A percentile compares a stretch with the other conserved stretches of the same genome.
Evolutionary conservation across 2,888 invertebrate genomes (phyloP).

Genomic region (Petrophora chlorosata): DNA sequence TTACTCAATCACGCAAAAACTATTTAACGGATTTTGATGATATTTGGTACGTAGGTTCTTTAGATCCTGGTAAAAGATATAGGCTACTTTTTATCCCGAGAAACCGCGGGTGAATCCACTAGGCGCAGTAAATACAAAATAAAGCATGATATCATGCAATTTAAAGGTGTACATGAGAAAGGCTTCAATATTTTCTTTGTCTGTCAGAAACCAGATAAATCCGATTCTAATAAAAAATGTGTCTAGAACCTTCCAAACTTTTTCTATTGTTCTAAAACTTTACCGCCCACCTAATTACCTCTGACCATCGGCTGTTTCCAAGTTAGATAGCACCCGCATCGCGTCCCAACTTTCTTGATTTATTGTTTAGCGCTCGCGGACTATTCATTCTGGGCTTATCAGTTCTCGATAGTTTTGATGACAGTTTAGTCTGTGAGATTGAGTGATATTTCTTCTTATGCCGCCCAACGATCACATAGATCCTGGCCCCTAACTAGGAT

Average conservation of each 20-base stretch:
- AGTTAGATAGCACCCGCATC: conserved; percentile 24
- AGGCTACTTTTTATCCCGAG: no score
- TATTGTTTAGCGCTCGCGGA: conserved; percentile 10
- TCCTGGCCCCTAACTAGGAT: no score
- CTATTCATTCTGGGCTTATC: conserved; percentile 25
- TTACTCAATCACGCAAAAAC: no score
- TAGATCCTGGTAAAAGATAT: no score
- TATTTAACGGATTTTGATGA: no score
- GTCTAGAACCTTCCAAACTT: neutral
- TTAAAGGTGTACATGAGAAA: no score
- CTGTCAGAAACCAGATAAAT: neutral
- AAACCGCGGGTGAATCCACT: no score
- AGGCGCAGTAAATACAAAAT: no score
- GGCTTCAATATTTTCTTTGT: neutral
- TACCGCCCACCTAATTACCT: conserved; percentile 10
- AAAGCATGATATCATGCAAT: no score
- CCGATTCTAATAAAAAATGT: neutral
- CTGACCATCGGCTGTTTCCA: conserved; percentile 9
- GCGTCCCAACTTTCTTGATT: conserved; percentile 22
- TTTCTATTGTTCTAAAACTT: conserved; percentile 15
- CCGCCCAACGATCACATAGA: no score
- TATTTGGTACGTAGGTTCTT: no score
- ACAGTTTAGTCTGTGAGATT: conserved; percentile 7
- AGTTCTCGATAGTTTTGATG: conserved; percentile 30
- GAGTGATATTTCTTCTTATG: neutral